phyloP scores from a whole-genome alignment of 35 echinoderm and acorn worm species.

The Ophiothrix spiculata region DNA sequence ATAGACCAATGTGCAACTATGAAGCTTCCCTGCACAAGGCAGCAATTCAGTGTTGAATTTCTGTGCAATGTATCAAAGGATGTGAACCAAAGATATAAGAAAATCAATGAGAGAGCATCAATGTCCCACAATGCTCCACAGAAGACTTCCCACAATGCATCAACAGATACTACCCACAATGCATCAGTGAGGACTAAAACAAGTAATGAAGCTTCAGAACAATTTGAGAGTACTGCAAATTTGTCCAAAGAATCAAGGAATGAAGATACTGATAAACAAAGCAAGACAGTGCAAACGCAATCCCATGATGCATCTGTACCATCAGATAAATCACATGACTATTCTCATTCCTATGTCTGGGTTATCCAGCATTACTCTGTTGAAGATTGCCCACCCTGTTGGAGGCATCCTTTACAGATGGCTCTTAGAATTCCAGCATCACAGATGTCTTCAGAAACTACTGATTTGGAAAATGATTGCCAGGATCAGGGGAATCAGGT shows the following conservation, averaged over 20 bases:
- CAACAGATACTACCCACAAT: neutral
- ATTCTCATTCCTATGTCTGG: slow-evolving; percentile 6
- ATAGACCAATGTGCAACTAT: slow-evolving; percentile 21
- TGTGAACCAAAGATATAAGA: neutral
- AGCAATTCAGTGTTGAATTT: slow-evolving; percentile 31
- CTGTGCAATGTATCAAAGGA: slow-evolving; percentile 25
- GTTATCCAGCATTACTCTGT: slow-evolving; percentile 32
- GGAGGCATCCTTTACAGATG: slow-evolving; percentile 29
- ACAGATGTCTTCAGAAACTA: neutral
- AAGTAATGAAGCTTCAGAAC: no score
- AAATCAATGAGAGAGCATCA: neutral
- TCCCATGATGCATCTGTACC: neutral
- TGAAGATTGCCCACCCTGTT: slow-evolving; percentile 13
- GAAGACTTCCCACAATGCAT: neutral
- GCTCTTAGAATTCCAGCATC: slow-evolving; percentile 3
- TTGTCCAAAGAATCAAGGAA: neutral
- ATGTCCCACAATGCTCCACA: neutral
- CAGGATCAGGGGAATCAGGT: no score
- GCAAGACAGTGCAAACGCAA: neutral
- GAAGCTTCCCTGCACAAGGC: neutral
- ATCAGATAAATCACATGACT: neutral
- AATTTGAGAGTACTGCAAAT: neutral
- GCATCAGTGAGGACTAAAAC: no score
- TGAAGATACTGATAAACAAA: neutral
- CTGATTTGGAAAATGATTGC: neutral